A percentile compares a stretch with the other conserved stretches of the same genome.
phyloP scores from a whole-genome alignment of 2,888 invertebrate species.

The Diplolepis rosae region DNA sequence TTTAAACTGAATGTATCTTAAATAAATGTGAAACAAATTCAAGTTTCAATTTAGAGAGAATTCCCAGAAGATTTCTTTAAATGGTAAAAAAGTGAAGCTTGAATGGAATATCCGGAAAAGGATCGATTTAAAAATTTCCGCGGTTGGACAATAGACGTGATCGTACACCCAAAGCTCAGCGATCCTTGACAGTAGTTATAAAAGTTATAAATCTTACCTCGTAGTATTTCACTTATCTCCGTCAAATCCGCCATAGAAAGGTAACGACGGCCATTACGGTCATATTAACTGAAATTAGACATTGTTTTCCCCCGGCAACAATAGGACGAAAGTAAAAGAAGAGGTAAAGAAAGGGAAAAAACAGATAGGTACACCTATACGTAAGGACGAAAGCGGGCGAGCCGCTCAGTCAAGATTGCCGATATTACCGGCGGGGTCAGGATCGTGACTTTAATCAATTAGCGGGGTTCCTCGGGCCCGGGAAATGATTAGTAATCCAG shows the following conservation, averaged over 20 bases:
- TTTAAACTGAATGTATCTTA: no score
- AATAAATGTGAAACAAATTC: no score
- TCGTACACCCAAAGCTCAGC: constrained; percentile 16
- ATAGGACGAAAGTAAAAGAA: constrained; percentile 46
- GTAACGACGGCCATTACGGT: constrained; percentile 60
- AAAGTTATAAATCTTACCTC: constrained; percentile 32
- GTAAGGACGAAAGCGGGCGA: constrained; percentile 42
- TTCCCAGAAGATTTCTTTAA: not conserved
- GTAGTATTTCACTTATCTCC: constrained; percentile 58
- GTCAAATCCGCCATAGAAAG: constrained; percentile 45
- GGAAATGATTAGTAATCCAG: constrained; percentile 72
- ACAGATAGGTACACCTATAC: constrained; percentile 34
- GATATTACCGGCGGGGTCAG: constrained; percentile 68
- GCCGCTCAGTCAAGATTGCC: constrained; percentile 62
- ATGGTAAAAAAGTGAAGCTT: not conserved
- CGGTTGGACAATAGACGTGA: constrained; percentile 35
- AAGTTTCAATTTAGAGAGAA: no score
- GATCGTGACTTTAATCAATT: constrained; percentile 73
- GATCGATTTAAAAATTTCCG: constrained; percentile 22
- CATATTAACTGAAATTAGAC: constrained; percentile 67
- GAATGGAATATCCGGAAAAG: not conserved
- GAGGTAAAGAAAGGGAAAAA: constrained; percentile 42
- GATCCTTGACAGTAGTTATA: constrained; percentile 33
- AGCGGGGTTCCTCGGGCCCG: constrained; percentile 71
- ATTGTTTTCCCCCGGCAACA: constrained; percentile 63